Base-by-base conservation (phyloP, 2,113 vertebrate species). In the Boulengerochromis microlepis region DNA sequence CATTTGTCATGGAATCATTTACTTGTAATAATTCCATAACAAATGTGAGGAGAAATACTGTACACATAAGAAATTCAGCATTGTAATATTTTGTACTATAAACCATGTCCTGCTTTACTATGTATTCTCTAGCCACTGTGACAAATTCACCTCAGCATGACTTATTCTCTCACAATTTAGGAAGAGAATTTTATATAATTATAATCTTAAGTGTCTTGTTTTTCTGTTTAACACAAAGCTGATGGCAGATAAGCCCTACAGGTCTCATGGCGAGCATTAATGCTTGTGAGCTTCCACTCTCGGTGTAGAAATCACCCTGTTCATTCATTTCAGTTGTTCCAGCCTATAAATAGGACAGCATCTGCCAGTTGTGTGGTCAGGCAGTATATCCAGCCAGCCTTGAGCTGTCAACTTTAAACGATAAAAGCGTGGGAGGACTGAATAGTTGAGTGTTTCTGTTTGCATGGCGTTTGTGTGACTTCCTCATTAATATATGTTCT, bases 271-370 rank as follows among this genome's bases (percentile, higher is more conserved):
- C 33, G 86, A 45, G 2, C 64, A 38, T 53, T 83, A 42, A 64
- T 38, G 84, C 13, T 19, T 4, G 3, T 40, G 33, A 76, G 61
- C 85, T 80, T 66, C 64, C 16, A 4, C 86, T 87, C 81, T 18
- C 4, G 4, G 13, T 82, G 80, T 88, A n/a, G 50, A 90, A 91
- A 87, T 84, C 35, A 5, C 16, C 52, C 57, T 40, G 47, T 86
- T 83, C 76, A 86, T 87, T 82, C 54, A 88, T 69, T 86, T 50
- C 45, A 35, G 74, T 83, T 42, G 50, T 78, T 80, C 8, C 22
- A 15, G 59, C 26, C 82, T 92, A 94, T 90, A 92, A 94, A 94
- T 89, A 94, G 93, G 66, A 88, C 66, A 19, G 80, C 61, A 80
- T 92, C 91, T 92, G 90, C 89, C 83, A 80, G 76, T 78, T 87